A percentile compares a stretch with the other conserved stretches of the same genome.
phyloP scores from a whole-genome alignment of 2,888 invertebrate species.

The Chymomyza amoena region DNA sequence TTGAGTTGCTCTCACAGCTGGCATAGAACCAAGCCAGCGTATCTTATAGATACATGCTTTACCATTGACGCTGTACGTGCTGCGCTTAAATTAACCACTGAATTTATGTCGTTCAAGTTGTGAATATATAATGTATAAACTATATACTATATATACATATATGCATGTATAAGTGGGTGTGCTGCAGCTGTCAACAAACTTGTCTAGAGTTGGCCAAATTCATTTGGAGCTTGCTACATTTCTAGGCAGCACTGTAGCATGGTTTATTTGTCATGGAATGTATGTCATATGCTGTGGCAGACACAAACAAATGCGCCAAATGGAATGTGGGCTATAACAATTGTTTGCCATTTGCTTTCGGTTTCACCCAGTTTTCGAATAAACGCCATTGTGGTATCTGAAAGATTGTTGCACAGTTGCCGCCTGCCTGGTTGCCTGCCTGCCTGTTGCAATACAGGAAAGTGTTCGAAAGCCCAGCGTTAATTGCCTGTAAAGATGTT shows the following conservation, averaged over 20 bases:
- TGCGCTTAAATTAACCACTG: constrained; percentile 66
- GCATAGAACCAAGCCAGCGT: constrained; percentile 47
- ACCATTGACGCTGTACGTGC: constrained; percentile 42
- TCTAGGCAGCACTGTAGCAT: constrained; percentile 47
- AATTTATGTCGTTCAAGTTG: constrained; percentile 72
- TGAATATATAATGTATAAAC: constrained; percentile 40
- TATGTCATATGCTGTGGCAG: constrained; percentile 61
- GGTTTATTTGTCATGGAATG: constrained; percentile 56
- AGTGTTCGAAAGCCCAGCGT: constrained; percentile 56
- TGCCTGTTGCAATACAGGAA: constrained; percentile 64
- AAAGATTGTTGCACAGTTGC: constrained; percentile 1
- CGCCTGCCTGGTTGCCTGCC: not conserved
- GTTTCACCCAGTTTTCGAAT: not conserved
- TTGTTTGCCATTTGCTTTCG: not conserved
- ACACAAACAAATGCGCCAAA: constrained; percentile 32
- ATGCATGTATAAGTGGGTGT: constrained; percentile 20
- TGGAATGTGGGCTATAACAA: constrained; percentile 14
- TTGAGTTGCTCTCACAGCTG: constrained; percentile 33
- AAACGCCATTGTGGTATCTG: not conserved
- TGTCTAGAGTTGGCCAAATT: constrained; percentile 50
- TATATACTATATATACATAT: constrained; percentile 12
- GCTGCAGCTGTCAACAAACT: not conserved
- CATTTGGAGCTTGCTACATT: constrained; percentile 43
- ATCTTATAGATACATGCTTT: constrained; percentile 21
- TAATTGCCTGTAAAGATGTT: constrained; percentile 71